Evolutionary conservation across 1,140 invertebrate species (phyloP).

Genomic region (Drosophila novamexicana): DNA sequence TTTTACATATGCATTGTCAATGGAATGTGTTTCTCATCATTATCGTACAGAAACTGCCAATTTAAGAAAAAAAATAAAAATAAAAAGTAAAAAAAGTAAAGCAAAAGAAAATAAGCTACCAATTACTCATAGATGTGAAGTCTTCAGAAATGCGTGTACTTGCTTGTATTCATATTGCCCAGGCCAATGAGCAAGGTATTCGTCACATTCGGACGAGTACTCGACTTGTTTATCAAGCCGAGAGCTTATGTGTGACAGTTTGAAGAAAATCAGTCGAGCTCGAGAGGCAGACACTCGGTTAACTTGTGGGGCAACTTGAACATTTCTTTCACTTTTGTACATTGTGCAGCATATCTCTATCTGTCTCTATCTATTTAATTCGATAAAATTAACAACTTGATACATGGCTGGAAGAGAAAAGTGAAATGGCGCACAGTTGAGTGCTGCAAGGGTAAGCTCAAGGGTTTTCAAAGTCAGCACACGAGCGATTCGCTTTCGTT

Average conservation of each 20-base stretch:
- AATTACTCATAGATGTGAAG: constrained; percentile 25
- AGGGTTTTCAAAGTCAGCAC: constrained; percentile 67
- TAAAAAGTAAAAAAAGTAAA: constrained; percentile 21
- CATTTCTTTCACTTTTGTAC: constrained; percentile 58
- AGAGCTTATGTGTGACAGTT: constrained; percentile 40
- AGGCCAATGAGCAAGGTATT: constrained; percentile 7
- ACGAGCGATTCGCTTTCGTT: constrained; percentile 65
- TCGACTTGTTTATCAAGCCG: constrained; percentile 31
- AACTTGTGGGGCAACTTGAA: constrained; percentile 61
- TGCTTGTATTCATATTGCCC: neutral
- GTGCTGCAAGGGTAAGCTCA: constrained; percentile 62
- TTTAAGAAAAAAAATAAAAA: constrained; percentile 10
- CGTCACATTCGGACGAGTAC: constrained; percentile 32
- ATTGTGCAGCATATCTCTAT: constrained; percentile 22
- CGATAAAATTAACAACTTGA: constrained; percentile 62
- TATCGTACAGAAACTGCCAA: constrained; percentile 59
- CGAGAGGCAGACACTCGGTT: constrained; percentile 14
- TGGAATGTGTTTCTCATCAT: constrained; percentile 75
- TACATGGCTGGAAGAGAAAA: constrained; percentile 56
- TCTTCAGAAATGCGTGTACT: neutral
- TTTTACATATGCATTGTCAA: constrained; percentile 67
- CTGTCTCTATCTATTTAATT: constrained; percentile 68
- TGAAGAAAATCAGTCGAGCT: constrained; percentile 11
- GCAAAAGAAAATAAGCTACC: constrained; percentile 41
- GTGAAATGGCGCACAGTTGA: constrained; percentile 57